Evolutionary conservation across 1,140 invertebrate species (phyloP).

Genomic region (Apis dorsata): DNA sequence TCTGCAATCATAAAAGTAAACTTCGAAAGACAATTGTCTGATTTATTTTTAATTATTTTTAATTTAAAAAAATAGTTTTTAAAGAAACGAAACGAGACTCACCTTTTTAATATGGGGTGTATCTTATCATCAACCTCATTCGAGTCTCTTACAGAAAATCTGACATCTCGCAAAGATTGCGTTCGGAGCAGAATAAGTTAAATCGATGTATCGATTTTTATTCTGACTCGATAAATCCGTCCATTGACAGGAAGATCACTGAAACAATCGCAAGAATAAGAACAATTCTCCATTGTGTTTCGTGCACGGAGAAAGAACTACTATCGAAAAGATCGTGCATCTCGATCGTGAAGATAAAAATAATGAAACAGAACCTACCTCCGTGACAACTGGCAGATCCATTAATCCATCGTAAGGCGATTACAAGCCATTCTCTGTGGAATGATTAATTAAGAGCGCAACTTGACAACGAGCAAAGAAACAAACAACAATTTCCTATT

Average conservation of each 20-base stretch:
- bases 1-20: too few relatives aligned
- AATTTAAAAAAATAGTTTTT: not conserved
- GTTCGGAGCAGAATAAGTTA: constrained; percentile 42
- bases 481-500: constrained; percentile 23
- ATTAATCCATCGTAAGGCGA: constrained; percentile 71
- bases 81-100: not conserved
- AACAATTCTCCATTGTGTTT: constrained; percentile 40
- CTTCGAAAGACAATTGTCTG: too few relatives aligned
- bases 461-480: constrained; percentile 25
- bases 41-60: too few relatives aligned
- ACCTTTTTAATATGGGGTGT: constrained; percentile 62
- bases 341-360: constrained; percentile 16
- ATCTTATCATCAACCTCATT: constrained; percentile 44
- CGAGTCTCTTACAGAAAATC: constrained; percentile 66
- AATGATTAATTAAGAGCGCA: constrained; percentile 53
- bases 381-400: constrained; percentile 43
- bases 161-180: constrained; percentile 70
- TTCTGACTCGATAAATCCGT: constrained; percentile 59
- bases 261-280: not conserved
- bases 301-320: not conserved
- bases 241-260: constrained; percentile 42
- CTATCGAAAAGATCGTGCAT: not conserved
- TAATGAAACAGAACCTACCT: constrained; percentile 41
- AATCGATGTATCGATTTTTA: constrained; percentile 45
- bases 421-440: constrained; percentile 54